Base-by-base conservation (phyloP, 2,797 vertebrate species). In the Hyperoplus immaculatus region DNA sequence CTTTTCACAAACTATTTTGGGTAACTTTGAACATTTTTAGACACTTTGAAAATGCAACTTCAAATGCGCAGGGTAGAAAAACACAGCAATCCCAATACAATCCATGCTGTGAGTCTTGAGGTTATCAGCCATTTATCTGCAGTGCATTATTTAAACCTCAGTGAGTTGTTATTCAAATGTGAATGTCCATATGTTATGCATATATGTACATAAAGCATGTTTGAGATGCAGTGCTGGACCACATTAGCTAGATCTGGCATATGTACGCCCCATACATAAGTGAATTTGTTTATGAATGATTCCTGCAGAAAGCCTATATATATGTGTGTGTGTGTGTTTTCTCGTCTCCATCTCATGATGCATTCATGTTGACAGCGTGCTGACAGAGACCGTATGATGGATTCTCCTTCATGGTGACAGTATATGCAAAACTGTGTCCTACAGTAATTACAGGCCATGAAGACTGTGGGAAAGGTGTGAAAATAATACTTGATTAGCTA, bases 21-120 rank as follows among this genome's bases (percentile, higher is more conserved):
- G 82, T 38, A 45, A 75, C 84, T 82, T 86, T 88, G 81, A 88
- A 81, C 73, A 82, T 69, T 80, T 92, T 89, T 78, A 83, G 75
- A 8, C 41, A 69, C 85, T 84, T 80, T 82, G 69, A 87, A 84
- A 78, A 68, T 29, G 59, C 51, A 69, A 58, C 85, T 78, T 84
- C 80, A 87, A 85, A 76, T 67, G n/a, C 21, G 9, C 10, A 5
- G 7, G 9, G 59, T 47, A 16, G 51, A 67, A 36, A 84, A 75
- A 75, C 42, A 61, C 43, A 15, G n/a, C 38, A 18, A 16, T 70
- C 42, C 38, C 6, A 47, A 46, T 45, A 4, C 47, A 45, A 60
- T 15, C 54, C 46, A 66, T 41, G 53, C 76, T 55, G 51, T 8
- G 65, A 74, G 53, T 65, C 58, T 58, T 1, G 18, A 70, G 57